Evolutionary conservation across 2,888 invertebrate genomes (phyloP).

Genomic region (Neelides folsomi): DNA sequence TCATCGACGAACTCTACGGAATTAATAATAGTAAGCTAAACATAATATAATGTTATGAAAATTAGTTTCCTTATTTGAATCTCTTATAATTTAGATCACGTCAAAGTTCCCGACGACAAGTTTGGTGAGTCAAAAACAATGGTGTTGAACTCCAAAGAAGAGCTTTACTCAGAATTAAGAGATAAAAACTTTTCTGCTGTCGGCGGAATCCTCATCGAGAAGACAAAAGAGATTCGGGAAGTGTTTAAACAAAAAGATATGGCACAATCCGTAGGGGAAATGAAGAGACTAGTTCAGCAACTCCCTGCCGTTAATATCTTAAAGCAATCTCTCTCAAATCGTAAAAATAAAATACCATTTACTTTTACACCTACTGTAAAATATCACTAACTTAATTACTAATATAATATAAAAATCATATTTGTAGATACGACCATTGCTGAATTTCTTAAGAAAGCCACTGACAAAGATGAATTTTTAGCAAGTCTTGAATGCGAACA

Average conservation of each 20-base stretch:
- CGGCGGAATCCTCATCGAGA: constrained; percentile 67
- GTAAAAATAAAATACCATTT: constrained; percentile 41
- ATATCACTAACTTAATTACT: constrained; percentile 1
- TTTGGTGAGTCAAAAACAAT: constrained; percentile 62
- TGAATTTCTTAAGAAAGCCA: constrained; percentile 77
- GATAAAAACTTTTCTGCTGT: constrained; percentile 89
- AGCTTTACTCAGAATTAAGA: constrained; percentile 72
- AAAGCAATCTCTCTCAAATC: constrained; percentile 66
- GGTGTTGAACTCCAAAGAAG: constrained; percentile 76
- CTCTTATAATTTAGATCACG: constrained; percentile 46
- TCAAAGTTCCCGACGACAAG: constrained; percentile 70
- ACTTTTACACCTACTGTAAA: constrained; percentile 1
- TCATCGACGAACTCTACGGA: constrained; percentile 88
- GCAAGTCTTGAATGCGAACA: constrained; percentile 73
- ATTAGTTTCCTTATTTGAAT: background rate
- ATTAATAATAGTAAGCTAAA: constrained; percentile 51
- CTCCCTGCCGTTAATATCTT: constrained; percentile 74
- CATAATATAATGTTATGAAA: background rate
- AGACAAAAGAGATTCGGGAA: constrained; percentile 70
- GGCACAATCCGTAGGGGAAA: constrained; percentile 83
- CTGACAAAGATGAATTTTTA: constrained; percentile 59
- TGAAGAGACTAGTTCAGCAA: constrained; percentile 81
- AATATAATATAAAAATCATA: constrained; percentile 8
- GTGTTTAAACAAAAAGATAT: constrained; percentile 66
- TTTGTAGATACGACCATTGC: constrained; percentile 75